Evolutionary conservation across 2,113 vertebrate genomes (phyloP), one percentile per base, ranked within the genome.

Genomic region (Crotophaga sulcirostris): DNA sequence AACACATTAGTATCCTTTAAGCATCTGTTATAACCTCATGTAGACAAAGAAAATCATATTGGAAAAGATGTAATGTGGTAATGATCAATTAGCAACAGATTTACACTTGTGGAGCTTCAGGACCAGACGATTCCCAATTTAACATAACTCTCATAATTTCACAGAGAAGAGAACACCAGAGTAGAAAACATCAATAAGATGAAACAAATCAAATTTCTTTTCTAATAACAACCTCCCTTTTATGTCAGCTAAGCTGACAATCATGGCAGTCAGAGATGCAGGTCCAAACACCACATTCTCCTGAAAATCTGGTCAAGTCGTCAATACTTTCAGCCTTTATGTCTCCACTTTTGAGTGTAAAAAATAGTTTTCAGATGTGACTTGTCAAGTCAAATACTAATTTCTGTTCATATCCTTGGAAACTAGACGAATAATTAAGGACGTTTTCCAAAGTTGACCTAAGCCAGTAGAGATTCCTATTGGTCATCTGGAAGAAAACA

Each of bases 1-100:
- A 92, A 75, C 38, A 90, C 24, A 86, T 90, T 94, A 89, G 89
- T 93, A 92, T 87, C 60, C 47, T 87, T 89, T 87, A 84, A 79
- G 31, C 56, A 94, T 66, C 60, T 82, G 34, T 82, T 92, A 72
- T 33, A 74, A 40, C 28, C 15, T 72, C 54, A 58, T 73, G 66
- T 60, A 84, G 87, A 82, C 56, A 84, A 92, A 85, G 78, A 73
- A 90, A 91, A 95, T 84, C 29, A 29, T 76, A 74, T 24, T 87
- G 87, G 69, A 95, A 95, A 87, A 91, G 76, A 89, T 49, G 47
- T 64, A 72, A 91, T 79, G 49, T 44, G 24, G 60, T 95, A 69
- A 82, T 29, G 69, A 94, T 56, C 73, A 92, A 68, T 92, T 92
- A 91, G n/a, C 34, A 89, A 51, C 31, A 93, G 80, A 93, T 94